Evolutionary conservation across 2,113 vertebrate species (phyloP), one percentile per base, ranked within the genome.

Genomic region (Mus spicilegus): DNA sequence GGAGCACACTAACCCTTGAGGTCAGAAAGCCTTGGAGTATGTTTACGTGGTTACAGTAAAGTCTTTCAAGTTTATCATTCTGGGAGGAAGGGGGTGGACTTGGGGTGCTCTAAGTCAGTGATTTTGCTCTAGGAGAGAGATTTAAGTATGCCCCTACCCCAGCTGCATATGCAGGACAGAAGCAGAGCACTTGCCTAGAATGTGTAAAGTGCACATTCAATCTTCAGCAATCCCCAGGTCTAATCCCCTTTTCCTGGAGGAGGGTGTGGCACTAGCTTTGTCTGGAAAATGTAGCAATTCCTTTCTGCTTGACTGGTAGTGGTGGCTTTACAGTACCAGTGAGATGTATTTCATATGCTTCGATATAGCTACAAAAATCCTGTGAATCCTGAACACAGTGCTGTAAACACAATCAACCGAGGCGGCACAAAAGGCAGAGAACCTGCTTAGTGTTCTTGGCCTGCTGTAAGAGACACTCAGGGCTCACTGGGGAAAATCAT

Each of bases 401-500:
- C n/a, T 96, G 51, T 20, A 87, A 46, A 46, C 36, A 72, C 2
- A 94, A 84, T 28, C 33, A 80, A 61, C 1, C 6, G 12, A 94
- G 88, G 80, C 24, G 54, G 63, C 28, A 87, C 22, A 24, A 17
- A 42, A 26, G 42, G 87, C 33, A 33, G 67, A 10, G 82, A 92
- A 69, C 13, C 33, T 70, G 69, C 16, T 24, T 88, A 69, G 49
- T 46, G 81, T 30, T 9, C 10, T 42, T 58, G 65, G 46, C 58
- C 73, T 95, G 33, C 9, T 85, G 16, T 26, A n/a, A 26, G 49
- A 82, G 63, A 70, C 17, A 90, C 19, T 39, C 39, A 70, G 61
- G 51, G 93, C 69, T 87, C 75, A 91, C 94, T 13, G 51, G 24
- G 69, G 61, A 77, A 96, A 65, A 69, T 75, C 77, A 19, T 90